Evolutionary conservation across 2,888 invertebrate genomes (phyloP).

Genomic region (Biston betularia): DNA sequence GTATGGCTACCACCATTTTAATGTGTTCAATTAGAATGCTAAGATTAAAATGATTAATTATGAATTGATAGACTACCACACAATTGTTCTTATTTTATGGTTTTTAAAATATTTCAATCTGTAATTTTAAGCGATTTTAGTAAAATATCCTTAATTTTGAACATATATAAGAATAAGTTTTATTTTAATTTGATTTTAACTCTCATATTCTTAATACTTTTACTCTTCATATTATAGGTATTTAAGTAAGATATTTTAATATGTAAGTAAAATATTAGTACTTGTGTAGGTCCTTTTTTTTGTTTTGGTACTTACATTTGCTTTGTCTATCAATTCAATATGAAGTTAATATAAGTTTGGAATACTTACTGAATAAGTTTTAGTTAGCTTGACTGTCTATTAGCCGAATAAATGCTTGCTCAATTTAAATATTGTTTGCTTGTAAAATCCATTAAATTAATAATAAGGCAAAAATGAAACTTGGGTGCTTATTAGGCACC

Average conservation of each 20-base stretch:
- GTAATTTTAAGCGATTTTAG: too few relatives aligned
- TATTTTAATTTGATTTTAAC: background rate
- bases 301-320: background rate
- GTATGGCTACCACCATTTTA: conserved; percentile 86
- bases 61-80: conserved; percentile 14
- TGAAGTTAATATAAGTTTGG: conserved; percentile 4
- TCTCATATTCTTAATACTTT: too few relatives aligned
- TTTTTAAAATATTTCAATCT: background rate
- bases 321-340: conserved; percentile 11
- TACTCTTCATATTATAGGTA: background rate
- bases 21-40: conserved; percentile 72
- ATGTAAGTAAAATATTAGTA: background rate
- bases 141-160: too few relatives aligned
- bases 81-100: background rate
- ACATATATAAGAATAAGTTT: too few relatives aligned
- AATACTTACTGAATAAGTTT: background rate
- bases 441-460: background rate
- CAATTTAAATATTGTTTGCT: conserved; percentile 23
- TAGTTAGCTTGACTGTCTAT: conserved; percentile 30
- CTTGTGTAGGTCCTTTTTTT: too few relatives aligned
- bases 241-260: background rate
- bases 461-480: background rate
- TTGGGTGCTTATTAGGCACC: background rate
- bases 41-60: background rate
- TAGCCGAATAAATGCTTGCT: conserved; percentile 55